A percentile compares a stretch with the other conserved stretches of the same genome.
These are phyloP conservation scores for Blennius ocellaris DNA, from an alignment of 2,113 vertebrate genomes.

Conservation along the genomic window DNA sequence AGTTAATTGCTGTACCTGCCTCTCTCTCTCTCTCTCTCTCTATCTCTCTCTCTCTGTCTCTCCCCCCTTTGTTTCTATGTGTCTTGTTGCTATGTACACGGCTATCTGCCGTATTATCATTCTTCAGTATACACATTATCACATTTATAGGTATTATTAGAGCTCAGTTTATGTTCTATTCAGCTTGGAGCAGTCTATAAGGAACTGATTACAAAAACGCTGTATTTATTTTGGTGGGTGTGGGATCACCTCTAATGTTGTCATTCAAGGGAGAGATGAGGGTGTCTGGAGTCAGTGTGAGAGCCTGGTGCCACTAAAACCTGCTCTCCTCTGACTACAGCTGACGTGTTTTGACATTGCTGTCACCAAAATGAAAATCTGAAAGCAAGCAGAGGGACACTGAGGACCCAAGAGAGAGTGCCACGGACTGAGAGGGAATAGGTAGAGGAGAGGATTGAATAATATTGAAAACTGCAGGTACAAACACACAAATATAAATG, in stretches of 20 bases:
- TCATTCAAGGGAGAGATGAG: conserved; percentile 29
- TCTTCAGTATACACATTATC: conserved; percentile 67
- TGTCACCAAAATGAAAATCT: conserved; percentile 63
- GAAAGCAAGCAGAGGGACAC: conserved; percentile 59
- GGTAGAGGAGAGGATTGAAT: conserved; percentile 10
- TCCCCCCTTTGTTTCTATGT: conserved; percentile 25
- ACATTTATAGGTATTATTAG: conserved; percentile 65
- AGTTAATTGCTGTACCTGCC: conserved; percentile 30
- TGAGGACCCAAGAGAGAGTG: conserved; percentile 34
- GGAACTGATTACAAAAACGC: conserved; percentile 42
- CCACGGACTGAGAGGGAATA: conserved; percentile 23
- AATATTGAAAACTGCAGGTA: conserved; percentile 19
- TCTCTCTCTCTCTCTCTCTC: conserved; percentile 1
- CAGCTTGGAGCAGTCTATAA: conserved; percentile 40
- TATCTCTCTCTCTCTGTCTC: conserved; percentile 1
- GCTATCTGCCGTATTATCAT: conserved; percentile 43
- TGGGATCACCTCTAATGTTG: conserved; percentile 31
- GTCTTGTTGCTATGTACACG: conserved; percentile 54
- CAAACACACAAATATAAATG: background rate
- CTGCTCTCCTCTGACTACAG: conserved; percentile 45
- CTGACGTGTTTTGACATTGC: conserved; percentile 72
- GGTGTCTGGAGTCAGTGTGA: conserved; percentile 29
- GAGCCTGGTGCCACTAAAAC: conserved; percentile 58
- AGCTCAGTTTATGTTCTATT: conserved; percentile 58
- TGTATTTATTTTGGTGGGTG: conserved; percentile 37